A percentile compares a stretch with the other conserved stretches of the same genome.
Evolutionary conservation across 2,888 invertebrate genomes (phyloP).

Genomic region (Drosophila lacicola): DNA sequence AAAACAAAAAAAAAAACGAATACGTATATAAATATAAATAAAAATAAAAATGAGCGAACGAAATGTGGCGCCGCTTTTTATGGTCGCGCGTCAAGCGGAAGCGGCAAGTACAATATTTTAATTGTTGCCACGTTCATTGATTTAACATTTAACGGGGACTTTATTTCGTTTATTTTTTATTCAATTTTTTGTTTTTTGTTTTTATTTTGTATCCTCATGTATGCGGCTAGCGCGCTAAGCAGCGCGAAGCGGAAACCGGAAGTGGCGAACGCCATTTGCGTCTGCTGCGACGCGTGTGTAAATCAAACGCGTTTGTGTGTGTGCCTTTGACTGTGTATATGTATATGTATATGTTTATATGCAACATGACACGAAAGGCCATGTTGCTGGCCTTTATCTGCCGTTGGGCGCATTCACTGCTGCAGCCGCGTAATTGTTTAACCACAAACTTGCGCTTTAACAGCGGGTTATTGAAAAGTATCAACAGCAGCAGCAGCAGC

Average conservation of each 20-base stretch:
- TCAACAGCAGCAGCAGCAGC: slow-evolving; percentile 34
- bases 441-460: slow-evolving; percentile 71
- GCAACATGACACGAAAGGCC: slow-evolving; percentile 24
- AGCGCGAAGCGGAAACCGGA: slow-evolving; percentile 71
- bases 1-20: slow-evolving; percentile 2
- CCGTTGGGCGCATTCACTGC: slow-evolving; percentile 27
- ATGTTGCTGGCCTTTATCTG: slow-evolving; percentile 28
- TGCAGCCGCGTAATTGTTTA: slow-evolving; percentile 66
- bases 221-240: slow-evolving; percentile 55
- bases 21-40: neutral
- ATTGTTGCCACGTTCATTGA: slow-evolving; percentile 73
- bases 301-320: slow-evolving; percentile 22
- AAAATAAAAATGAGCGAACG: neutral
- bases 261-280: slow-evolving; percentile 78
- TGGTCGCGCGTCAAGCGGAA: slow-evolving; percentile 54
- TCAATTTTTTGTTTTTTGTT: neutral
- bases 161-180: no score
- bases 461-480: slow-evolving; percentile 60
- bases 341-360: slow-evolving; percentile 15
- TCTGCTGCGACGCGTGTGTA: slow-evolving; percentile 31
- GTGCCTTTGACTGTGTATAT: slow-evolving; percentile 18
- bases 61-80: slow-evolving; percentile 24
- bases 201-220: neutral
- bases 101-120: slow-evolving; percentile 71
- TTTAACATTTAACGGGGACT: slow-evolving; percentile 46